These are phyloP conservation scores for Ceratina japonica DNA, from an alignment of 1,140 invertebrate genomes.

Conservation along the genomic window DNA sequence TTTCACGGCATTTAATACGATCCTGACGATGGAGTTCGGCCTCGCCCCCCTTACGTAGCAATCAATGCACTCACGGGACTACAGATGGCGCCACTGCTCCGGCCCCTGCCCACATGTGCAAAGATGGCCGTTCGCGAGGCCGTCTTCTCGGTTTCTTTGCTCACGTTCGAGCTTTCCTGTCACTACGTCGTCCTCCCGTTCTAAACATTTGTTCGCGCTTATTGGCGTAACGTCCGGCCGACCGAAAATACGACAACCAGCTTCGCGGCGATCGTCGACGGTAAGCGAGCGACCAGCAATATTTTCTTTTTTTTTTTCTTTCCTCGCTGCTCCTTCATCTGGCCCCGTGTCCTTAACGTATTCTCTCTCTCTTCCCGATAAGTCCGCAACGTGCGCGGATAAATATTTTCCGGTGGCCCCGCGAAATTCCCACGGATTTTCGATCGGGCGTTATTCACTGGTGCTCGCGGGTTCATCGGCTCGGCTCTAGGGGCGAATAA, in stretches of 20 bases:
- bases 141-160: constrained; percentile 48
- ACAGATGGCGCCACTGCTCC: constrained; percentile 66
- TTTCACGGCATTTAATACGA: constrained; percentile 35
- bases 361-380: constrained; percentile 20
- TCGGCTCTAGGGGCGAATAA: neutral
- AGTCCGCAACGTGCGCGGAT: constrained; percentile 23
- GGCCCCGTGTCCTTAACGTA: constrained; percentile 6
- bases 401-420: neutral
- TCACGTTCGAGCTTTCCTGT: constrained; percentile 39
- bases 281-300: constrained; percentile 41
- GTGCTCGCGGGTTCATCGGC: neutral
- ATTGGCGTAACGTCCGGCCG: neutral
- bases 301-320: constrained; percentile 33
- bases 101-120: constrained; percentile 72
- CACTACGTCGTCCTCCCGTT: constrained; percentile 14
- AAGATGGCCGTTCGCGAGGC: constrained; percentile 70
- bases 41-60: constrained; percentile 62
- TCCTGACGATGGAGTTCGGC: constrained; percentile 45
- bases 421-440: neutral
- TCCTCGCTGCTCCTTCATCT: constrained; percentile 15
- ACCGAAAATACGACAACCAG: constrained; percentile 12
- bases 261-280: constrained; percentile 28
- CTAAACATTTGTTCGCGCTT: constrained; percentile 19
- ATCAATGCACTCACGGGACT: constrained; percentile 53
- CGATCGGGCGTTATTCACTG: too few species aligned